phyloP scores from a whole-genome alignment of 2,113 vertebrate species.

The Phaethon lepturus region DNA sequence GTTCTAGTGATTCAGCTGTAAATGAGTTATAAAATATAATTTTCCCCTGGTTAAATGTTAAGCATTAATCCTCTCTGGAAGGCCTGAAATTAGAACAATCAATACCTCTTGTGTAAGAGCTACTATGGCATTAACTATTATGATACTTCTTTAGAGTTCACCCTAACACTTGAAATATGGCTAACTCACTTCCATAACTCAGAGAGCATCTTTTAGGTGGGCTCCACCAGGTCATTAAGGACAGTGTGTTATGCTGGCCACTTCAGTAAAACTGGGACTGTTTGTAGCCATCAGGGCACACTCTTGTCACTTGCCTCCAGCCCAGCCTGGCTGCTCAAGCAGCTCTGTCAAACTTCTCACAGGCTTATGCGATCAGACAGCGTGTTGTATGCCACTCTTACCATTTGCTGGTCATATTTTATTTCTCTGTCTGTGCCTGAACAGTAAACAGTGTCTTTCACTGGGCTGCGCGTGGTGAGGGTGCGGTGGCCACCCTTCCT shows the following conservation, averaged over 20 bases:
- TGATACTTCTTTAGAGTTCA: not conserved
- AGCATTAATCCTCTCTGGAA: not conserved
- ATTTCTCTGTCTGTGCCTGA: not conserved
- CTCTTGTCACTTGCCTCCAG: not conserved
- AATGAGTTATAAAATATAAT: not conserved
- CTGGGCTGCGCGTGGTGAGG: not conserved
- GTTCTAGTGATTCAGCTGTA: slow-evolving; percentile 2
- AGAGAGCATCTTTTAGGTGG: not conserved
- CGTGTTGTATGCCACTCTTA: not conserved
- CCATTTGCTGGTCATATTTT: not conserved
- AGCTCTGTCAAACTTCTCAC: not conserved
- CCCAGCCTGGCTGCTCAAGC: not conserved
- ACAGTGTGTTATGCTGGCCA: not conserved
- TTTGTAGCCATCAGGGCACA: not conserved
- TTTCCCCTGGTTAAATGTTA: not conserved
- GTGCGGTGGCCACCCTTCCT: not conserved
- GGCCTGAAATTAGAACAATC: not conserved
- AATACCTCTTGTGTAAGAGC: not conserved
- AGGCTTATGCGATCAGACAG: not conserved
- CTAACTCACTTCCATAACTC: not conserved
- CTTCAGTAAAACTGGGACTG: not conserved
- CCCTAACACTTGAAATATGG: not conserved
- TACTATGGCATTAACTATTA: slow-evolving; percentile 20
- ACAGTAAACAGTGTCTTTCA: not conserved
- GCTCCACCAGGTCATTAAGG: not conserved